phyloP scores from a whole-genome alignment of 2,797 vertebrate species.

The Diceros bicornis region DNA sequence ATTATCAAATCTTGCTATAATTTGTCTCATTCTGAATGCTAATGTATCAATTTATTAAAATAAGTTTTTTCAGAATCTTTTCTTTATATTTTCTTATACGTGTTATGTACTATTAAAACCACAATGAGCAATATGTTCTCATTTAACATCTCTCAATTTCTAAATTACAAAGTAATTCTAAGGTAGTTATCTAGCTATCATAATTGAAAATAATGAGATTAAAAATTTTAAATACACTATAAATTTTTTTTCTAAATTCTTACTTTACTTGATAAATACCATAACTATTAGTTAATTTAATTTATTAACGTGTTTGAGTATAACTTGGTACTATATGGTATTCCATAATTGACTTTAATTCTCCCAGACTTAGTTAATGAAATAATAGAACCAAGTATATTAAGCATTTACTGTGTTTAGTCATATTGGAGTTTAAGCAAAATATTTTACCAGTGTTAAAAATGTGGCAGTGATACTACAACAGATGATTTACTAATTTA shows the following conservation, averaged over 20 bases:
- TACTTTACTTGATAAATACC: background rate
- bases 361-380: conserved; percentile 12
- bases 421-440: conserved; percentile 46
- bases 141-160: conserved; percentile 37
- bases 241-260: conserved; percentile 23
- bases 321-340: background rate
- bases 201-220: conserved; percentile 48
- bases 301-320: conserved; percentile 24
- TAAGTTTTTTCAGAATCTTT: background rate
- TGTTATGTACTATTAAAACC: conserved; percentile 46
- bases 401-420: conserved; percentile 53
- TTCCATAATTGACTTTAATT: conserved; percentile 51
- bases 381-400: background rate
- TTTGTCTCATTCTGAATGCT: conserved; percentile 28
- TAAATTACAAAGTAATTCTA: conserved; percentile 14
- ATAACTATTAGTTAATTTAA: background rate
- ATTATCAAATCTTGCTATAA: conserved; percentile 19
- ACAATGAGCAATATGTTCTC: background rate
- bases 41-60: conserved; percentile 63
- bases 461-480: background rate
- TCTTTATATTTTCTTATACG: background rate
- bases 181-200: background rate
- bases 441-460: conserved; percentile 37
- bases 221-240: conserved; percentile 10
- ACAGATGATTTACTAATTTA: conserved; percentile 39